These are phyloP conservation scores for Phyllotis vaccarum DNA, from an alignment of 2,797 vertebrate species.

Conservation along the genomic window DNA sequence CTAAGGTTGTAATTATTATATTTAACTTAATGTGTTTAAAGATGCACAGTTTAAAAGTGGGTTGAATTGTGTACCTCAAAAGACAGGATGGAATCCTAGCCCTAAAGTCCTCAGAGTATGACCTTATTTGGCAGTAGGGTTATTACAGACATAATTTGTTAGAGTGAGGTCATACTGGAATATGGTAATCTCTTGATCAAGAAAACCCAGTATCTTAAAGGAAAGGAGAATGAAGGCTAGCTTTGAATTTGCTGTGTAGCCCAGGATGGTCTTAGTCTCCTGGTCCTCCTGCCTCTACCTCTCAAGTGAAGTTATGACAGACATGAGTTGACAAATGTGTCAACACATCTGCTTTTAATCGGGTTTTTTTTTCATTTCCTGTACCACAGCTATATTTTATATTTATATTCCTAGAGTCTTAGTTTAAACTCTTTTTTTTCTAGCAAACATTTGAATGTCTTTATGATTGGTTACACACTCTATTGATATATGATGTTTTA, in stretches of 20 bases:
- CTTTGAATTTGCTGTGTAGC: background rate
- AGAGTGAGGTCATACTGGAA: background rate
- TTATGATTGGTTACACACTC: background rate
- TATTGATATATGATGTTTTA: background rate
- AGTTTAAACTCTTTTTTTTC: constrained; percentile 33
- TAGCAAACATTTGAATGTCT: background rate
- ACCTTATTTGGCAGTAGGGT: background rate
- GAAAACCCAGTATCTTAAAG: background rate
- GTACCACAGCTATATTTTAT: background rate
- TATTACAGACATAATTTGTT: background rate
- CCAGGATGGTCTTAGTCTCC: background rate
- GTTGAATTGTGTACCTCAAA: background rate
- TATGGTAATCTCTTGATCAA: background rate
- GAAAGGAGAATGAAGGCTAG: background rate
- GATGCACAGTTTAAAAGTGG: background rate
- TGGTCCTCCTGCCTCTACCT: background rate
- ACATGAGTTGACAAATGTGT: background rate
- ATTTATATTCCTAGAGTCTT: background rate
- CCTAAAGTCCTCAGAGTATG: background rate
- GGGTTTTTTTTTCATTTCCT: background rate
- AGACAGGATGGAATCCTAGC: background rate
- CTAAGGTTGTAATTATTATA: background rate
- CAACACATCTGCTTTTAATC: background rate
- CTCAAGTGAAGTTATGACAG: background rate
- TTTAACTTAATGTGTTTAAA: background rate